These are phyloP conservation scores for Hydrozoanthus tunicans DNA, from an alignment of 64 coral and sea anemone species.

Conservation along the genomic window DNA sequence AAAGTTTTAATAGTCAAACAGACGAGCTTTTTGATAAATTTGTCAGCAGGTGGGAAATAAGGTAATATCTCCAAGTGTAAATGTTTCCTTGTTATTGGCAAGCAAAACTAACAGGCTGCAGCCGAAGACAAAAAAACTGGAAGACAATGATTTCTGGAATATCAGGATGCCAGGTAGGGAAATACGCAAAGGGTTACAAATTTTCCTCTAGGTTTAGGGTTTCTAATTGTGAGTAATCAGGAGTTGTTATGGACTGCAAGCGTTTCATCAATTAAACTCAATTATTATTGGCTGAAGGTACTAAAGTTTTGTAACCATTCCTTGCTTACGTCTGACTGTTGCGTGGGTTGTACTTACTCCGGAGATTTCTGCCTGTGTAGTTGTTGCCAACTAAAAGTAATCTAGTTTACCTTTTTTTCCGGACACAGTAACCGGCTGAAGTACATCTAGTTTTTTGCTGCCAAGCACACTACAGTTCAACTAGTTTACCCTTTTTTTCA, in stretches of 20 bases:
- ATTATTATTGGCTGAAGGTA: constrained; percentile 6
- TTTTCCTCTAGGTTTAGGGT: not conserved
- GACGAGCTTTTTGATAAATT: not conserved
- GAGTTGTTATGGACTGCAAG: too few relatives aligned
- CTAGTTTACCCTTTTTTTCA: too few relatives aligned
- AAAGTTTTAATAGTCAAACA: constrained; percentile 17
- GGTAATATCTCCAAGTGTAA: not conserved
- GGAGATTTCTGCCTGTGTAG: too few relatives aligned
- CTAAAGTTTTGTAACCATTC: not conserved
- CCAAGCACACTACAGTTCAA: too few relatives aligned
- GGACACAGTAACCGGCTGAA: too few relatives aligned
- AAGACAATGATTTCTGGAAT: constrained; percentile 10
- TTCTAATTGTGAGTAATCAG: too few relatives aligned
- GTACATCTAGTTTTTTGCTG: too few relatives aligned
- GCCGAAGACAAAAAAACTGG: not conserved
- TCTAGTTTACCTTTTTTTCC: too few relatives aligned
- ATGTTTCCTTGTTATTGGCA: constrained; percentile 10
- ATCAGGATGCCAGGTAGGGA: constrained; percentile 8
- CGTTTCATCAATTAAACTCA: not conserved
- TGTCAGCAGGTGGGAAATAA: not conserved
- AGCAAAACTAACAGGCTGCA: not conserved
- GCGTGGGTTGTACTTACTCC: not conserved
- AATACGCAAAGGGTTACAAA: not conserved
- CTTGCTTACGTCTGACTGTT: not conserved
- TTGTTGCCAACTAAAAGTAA: too few relatives aligned